Base-by-base conservation (phyloP, 1,140 invertebrate genomes). In the Palaemon carinicauda region DNA sequence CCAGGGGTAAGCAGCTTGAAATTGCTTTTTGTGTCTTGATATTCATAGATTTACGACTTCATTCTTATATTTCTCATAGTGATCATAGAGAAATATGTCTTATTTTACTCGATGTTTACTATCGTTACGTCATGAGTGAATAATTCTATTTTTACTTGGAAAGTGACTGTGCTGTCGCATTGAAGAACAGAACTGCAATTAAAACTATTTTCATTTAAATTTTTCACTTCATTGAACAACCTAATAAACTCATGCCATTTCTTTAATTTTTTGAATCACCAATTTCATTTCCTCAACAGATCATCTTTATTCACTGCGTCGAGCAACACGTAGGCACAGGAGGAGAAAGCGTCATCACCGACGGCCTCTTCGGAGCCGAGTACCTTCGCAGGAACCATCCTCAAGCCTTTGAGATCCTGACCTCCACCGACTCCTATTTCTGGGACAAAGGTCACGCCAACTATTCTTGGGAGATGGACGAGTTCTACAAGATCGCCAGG, bases 231-330 rank as follows among this genome's bases (percentile, higher is more conserved):
- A 24, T 29, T 7, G 41, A n/a, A 0, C 3, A 33, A 29, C 12
- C 21, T 21, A 3, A 1, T 15, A 4, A 69, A 69, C 5, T 7
- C 14, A 27, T 24, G 24, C n/a, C n/a, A 5, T 69, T 27, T 1
- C 31, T 24, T 69, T 24, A n/a, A n/a, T 19, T 21, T n/a, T 15
- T 41, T 56, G 15, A 56, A 0, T 80, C 12, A 41, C 0, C 41
- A 0, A 0, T 41, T 41, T 12, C 12, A 5, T 41, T 41, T 41
- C 41, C 5, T 0, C 41, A 9, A 24, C 77, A 92, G 92, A 89
- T 92, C 0, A 94, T 94, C 88, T 91, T 95, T 78, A 91, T 95
- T 12, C 95, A 95, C 87, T 95, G 94, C 89, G 89, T 95, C 12
- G 92, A 93, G 19, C 95, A 95, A 91, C 93, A 94, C 19, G 85